Evolutionary conservation across 2,888 invertebrate species (phyloP).

Genomic region (Chrysodeixis includens): DNA sequence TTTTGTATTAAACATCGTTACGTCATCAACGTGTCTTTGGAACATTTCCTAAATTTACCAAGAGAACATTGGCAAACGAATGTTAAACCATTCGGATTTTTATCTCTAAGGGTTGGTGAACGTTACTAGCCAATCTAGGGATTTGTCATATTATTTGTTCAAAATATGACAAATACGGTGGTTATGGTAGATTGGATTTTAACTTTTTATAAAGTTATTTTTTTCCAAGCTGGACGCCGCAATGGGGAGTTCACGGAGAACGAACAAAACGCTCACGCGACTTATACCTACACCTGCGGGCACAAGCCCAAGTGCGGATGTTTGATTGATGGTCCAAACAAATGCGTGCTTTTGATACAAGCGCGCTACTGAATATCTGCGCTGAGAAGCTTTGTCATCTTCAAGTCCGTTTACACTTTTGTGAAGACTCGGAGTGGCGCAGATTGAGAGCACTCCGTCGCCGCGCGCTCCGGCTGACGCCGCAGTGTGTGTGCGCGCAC

Average conservation of each 20-base stretch:
- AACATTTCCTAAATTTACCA: too few species aligned
- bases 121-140: too few species aligned
- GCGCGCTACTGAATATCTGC: conserved; percentile 12
- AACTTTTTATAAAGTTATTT: too few species aligned
- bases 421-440: conserved; percentile 13
- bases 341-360: conserved; percentile 11
- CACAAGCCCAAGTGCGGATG: background rate
- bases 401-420: conserved; percentile 22
- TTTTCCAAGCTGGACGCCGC: too few species aligned
- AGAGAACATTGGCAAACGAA: too few species aligned
- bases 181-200: too few species aligned
- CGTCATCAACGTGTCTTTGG: too few species aligned
- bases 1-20: too few species aligned
- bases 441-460: conserved; percentile 21
- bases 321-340: conserved; percentile 18
- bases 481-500: background rate
- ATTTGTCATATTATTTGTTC: too few species aligned
- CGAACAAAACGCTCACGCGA: conserved; percentile 25
- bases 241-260: conserved; percentile 26
- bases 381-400: conserved; percentile 15
- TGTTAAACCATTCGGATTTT: too few species aligned
- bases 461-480: conserved; percentile 8
- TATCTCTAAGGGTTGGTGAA: too few species aligned
- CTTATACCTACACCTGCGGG: conserved; percentile 28
- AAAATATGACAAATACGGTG: too few species aligned